Evolutionary conservation across 1,140 invertebrate species (phyloP), one percentile per base, ranked within the genome.

Genomic region (Aphelenchoides besseyi): DNA sequence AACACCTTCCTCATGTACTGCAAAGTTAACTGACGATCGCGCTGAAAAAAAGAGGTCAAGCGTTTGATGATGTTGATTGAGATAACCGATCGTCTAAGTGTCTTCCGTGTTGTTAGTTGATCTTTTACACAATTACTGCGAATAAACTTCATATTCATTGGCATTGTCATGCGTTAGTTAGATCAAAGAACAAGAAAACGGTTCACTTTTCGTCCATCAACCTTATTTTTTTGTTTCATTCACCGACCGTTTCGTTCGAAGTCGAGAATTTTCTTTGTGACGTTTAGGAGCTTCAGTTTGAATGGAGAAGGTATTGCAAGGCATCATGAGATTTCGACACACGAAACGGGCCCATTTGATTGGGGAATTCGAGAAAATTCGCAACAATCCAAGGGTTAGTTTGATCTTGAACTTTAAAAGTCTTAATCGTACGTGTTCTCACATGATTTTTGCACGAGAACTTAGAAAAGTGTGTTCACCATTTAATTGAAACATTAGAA

Each of bases 281-380:
- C 12, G 12, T 48, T 16, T 59, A 8, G 32, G 5, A 8, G 5
- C 5, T 59, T 59, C 5, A 8, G 5, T 18, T 59, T 59, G 18
- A 33, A 67, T 67, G 64, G 29, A 67, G 8, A 37, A 54, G 30
- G 41, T 67, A 23, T 54, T 67, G 26, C 33, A 37, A 9, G 67
- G 67, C n/a, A 30, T 37, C n/a, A 16, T 69, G n/a, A 5, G 28
- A 23, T 69, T 57, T 29, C 67, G 67, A 32, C n/a, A 48, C 36
- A 69, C 41, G 12, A 1, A 29, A n/a, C 53, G 67, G 9, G 28
- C 28, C 3, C 23, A 53, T 35, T 37, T 69, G 67, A 26, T 69
- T 9, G 37, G 37, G 53, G 54, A 69, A 57, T 69, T 69, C 36
- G 28, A 69, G 30, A 30, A 64, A 37, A 41, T 69, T 28, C 41